Evolutionary conservation across 2,797 vertebrate species (phyloP).

Genomic region (Rhabdomys pumilio): DNA sequence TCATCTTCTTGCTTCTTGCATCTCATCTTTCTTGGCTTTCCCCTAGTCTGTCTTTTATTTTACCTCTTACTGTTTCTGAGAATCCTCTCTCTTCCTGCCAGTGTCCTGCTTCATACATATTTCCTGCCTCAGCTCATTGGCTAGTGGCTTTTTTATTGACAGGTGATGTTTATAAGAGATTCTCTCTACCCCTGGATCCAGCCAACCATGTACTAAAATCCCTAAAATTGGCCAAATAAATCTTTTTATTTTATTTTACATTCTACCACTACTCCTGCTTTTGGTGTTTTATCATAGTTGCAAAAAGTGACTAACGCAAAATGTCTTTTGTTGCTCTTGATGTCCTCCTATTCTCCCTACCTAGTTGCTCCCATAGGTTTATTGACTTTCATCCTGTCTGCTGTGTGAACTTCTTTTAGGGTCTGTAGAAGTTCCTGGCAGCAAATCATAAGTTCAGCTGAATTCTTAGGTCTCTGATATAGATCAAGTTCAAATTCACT

Average conservation of each 20-base stretch:
- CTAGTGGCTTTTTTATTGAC: neutral
- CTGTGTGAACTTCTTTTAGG: neutral
- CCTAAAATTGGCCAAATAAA: neutral
- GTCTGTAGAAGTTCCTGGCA: neutral
- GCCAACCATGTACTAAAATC: neutral
- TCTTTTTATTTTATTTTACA: neutral
- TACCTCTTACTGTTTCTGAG: neutral
- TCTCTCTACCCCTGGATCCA: neutral
- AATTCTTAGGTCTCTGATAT: neutral
- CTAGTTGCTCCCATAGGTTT: neutral
- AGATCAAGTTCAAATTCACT: slow-evolving; percentile 27
- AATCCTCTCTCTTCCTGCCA: neutral
- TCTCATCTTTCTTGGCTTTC: neutral
- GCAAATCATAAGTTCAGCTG: slow-evolving; percentile 9
- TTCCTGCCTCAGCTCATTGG: neutral
- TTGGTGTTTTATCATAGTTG: neutral
- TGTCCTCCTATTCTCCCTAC: neutral
- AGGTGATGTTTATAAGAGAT: neutral
- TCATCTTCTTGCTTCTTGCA: neutral
- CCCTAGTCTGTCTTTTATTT: neutral
- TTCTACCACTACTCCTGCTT: neutral
- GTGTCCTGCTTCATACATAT: neutral
- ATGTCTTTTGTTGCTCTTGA: neutral
- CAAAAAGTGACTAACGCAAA: neutral
- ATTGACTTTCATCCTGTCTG: neutral